phyloP scores from a whole-genome alignment of 2,888 invertebrate species.

The Himalopsyche japonica region DNA sequence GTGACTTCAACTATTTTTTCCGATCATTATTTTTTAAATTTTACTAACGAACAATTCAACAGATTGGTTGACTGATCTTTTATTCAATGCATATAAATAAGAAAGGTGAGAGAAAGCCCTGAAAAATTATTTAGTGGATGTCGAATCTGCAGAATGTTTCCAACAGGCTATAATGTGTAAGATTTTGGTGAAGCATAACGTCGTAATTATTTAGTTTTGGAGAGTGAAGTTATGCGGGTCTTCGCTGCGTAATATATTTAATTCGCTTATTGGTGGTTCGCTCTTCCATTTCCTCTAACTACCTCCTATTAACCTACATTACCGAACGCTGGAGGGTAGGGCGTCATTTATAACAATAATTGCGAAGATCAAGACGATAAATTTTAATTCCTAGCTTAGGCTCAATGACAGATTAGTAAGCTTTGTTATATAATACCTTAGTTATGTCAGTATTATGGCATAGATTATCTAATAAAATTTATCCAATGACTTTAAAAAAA shows the following conservation, averaged over 20 bases:
- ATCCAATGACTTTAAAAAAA: no score
- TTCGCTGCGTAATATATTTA: background rate
- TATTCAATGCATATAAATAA: no score
- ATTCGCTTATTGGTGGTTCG: background rate
- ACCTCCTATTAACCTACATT: slow-evolving; percentile 30
- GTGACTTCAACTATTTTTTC: no score
- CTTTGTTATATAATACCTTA: no score
- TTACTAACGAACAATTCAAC: no score
- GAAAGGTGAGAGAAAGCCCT: no score
- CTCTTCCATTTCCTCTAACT: background rate
- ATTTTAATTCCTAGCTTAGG: background rate
- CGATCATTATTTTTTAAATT: no score
- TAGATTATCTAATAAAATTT: no score
- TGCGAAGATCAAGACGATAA: background rate
- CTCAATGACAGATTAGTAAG: no score
- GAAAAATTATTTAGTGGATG: no score
- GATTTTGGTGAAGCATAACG: background rate
- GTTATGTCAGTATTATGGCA: no score
- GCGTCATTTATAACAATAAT: slow-evolving; percentile 3
- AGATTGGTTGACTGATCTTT: no score
- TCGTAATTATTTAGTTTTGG: background rate
- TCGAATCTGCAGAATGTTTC: background rate
- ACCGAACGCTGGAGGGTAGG: background rate
- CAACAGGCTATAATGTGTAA: background rate
- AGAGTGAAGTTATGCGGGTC: slow-evolving; percentile 7